These are phyloP conservation scores for Lota lota DNA, from an alignment of 2,113 vertebrate genomes.

Conservation along the genomic window DNA sequence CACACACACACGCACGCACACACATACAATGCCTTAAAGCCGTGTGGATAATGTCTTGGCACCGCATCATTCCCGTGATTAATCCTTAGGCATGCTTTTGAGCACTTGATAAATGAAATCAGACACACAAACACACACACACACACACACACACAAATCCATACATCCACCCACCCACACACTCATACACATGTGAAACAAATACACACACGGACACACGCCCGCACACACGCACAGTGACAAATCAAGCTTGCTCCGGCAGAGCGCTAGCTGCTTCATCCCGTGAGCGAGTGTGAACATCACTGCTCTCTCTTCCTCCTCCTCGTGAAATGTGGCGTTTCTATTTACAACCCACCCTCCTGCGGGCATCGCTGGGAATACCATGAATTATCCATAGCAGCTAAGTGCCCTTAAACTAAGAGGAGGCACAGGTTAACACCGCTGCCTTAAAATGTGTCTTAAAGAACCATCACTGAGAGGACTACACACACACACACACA, in stretches of 20 bases:
- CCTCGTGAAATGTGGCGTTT: slow-evolving; percentile 45
- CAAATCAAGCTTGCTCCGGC: slow-evolving; percentile 58
- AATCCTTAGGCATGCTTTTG: slow-evolving; percentile 49
- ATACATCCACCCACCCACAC: not conserved
- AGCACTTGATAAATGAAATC: slow-evolving; percentile 65
- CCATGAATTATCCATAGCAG: slow-evolving; percentile 67
- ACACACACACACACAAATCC: not conserved
- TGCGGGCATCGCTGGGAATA: slow-evolving; percentile 47
- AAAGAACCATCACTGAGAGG: slow-evolving; percentile 19
- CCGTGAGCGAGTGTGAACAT: slow-evolving; percentile 33
- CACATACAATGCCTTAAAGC: slow-evolving; percentile 21
- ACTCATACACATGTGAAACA: not conserved
- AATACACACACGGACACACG: slow-evolving; percentile 7
- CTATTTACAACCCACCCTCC: slow-evolving; percentile 59
- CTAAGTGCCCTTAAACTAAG: slow-evolving; percentile 64
- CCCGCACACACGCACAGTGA: slow-evolving; percentile 22
- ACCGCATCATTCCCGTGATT: slow-evolving; percentile 49
- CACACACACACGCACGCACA: slow-evolving; percentile 4
- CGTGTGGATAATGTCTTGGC: slow-evolving; percentile 47
- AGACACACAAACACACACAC: slow-evolving; percentile 48
- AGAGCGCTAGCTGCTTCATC: slow-evolving; percentile 39
- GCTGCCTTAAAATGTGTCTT: slow-evolving; percentile 6
- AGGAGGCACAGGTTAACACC: slow-evolving; percentile 52
- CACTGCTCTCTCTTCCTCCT: slow-evolving; percentile 39
- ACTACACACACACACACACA: too few relatives aligned